Base-by-base conservation (phyloP, 2,888 invertebrate genomes). In the Nebria salina region DNA sequence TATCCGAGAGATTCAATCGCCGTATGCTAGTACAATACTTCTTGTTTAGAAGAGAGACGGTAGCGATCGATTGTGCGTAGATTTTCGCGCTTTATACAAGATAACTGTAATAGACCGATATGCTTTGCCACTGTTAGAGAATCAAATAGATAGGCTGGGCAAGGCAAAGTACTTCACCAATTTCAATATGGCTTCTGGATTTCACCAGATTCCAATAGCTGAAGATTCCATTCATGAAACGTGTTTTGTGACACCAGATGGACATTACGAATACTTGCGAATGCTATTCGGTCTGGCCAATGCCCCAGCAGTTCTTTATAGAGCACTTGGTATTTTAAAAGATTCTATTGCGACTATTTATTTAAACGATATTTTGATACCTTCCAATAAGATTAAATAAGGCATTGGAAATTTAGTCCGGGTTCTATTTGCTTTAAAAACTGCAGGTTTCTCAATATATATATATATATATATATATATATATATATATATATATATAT, bases 71-170 rank as follows among this genome's bases (percentile, higher is more conserved):
- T 54, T 66, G 66, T 68, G 68, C 41, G 64, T 76, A 66, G 76
- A 76, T 41, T 76, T 64, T 64, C 66, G 68, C 34, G 78, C 75
- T 26, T 34, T 80, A 54, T 54, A 76, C 75, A 66, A 85, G 83
- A 84, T 86, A 25, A 83, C 86, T 0, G 78, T 85, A 6, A 85
- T 85, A 3, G 85, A 86, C 83, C 34, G 86, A 11, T 85, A 86
- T 82, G 85, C 84, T 5, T 85, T 86, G 66, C 86, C 86, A 64
- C 72, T 83, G 81, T 83, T 86, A 42, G 78, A 84, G 83, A 86
- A 87, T 73, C 84, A 84, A 83, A 42, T 84, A 83, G 65, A 77
- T 83, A 6, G 83, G 82, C 0, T 83, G 82, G 54, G 43, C 8
- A 43, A 5, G 8, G 3, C 15, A 43, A 13, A 42, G 15, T 75